phyloP scores from a whole-genome alignment of 2,113 vertebrate species.

The Apus apus region DNA sequence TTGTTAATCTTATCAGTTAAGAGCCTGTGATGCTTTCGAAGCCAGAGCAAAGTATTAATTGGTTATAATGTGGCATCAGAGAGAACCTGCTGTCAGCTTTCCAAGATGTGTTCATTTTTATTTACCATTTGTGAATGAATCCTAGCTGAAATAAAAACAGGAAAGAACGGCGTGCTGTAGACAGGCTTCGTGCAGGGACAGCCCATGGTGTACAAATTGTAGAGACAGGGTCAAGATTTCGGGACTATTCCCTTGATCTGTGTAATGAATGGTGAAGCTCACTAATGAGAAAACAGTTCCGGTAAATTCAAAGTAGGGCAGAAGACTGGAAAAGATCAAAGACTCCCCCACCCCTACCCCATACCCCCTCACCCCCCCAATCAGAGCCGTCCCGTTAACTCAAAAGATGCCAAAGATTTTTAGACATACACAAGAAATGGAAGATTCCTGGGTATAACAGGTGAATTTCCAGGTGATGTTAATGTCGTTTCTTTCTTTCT shows the following conservation, averaged over 20 bases:
- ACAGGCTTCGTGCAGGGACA: neutral
- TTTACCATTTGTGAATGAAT: neutral
- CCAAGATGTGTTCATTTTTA: neutral
- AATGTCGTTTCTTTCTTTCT: neutral
- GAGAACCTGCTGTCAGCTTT: neutral
- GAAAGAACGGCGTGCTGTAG: neutral
- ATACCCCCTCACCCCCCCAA: too few relatives aligned
- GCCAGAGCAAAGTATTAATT: neutral
- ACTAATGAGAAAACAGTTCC: slow-evolving; percentile 57
- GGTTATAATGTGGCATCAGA: neutral
- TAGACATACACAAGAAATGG: neutral
- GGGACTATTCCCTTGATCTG: neutral
- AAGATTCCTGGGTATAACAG: neutral
- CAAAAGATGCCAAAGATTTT: neutral
- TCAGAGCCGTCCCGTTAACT: slow-evolving; percentile 21
- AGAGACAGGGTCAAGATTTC: neutral
- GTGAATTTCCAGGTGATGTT: neutral
- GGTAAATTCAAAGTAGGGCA: slow-evolving; percentile 16
- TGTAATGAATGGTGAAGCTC: slow-evolving; percentile 43
- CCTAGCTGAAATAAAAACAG: neutral
- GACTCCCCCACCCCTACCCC: neutral
- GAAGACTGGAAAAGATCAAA: slow-evolving; percentile 19
- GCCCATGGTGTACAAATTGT: neutral
- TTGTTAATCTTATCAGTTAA: neutral
- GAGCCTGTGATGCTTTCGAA: neutral